Evolutionary conservation across 2,797 vertebrate species (phyloP), one percentile per base, ranked within the genome.

Genomic region (Pteropus rufus): DNA sequence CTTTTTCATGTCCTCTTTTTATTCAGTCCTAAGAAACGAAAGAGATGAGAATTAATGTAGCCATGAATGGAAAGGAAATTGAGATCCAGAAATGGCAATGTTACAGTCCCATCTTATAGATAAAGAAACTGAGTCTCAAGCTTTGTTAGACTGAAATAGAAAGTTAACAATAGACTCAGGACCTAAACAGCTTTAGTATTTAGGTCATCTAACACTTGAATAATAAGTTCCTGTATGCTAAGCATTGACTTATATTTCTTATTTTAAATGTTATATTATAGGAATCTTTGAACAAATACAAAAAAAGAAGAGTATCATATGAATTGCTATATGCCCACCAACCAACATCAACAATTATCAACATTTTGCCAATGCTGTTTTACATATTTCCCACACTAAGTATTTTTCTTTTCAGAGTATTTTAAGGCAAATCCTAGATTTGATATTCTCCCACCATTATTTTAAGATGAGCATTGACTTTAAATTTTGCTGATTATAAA

Each of bases 21-120:
- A 56, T 31, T 88, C 87, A 86, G 15, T 75, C 39, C 46, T 90
- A 56, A 67, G 29, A 94, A 85, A 58, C 24, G 84, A 49, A 52
- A 77, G 36, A 75, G 29, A 8, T 81, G 52, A 60, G 24, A 87
- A 79, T 65, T 93, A n/a, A 29, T 39, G 5, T 58, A 70, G 46
- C 65, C 44, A 8, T 69, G 81, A 89, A 85, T 77, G 52, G 44
- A 91, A 89, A 75, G 44, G 89, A 96, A 89, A 70, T 60, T 80
- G 49, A 52, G 44, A 80, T 70, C 49, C 69, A 44, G 34, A 80
- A 72, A 56, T 67, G 54, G 39, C 36, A 19, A 4, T 76, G 10
- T 36, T 70, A 41, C 0, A 31, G 26, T 83, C 15, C 64, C 39
- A 62, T 39, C 1, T 72, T 46, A 14, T 39, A 41, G 14, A 39